Evolutionary conservation across 2,113 vertebrate species (phyloP).

Genomic region (Phalacrocorax pelagicus): DNA sequence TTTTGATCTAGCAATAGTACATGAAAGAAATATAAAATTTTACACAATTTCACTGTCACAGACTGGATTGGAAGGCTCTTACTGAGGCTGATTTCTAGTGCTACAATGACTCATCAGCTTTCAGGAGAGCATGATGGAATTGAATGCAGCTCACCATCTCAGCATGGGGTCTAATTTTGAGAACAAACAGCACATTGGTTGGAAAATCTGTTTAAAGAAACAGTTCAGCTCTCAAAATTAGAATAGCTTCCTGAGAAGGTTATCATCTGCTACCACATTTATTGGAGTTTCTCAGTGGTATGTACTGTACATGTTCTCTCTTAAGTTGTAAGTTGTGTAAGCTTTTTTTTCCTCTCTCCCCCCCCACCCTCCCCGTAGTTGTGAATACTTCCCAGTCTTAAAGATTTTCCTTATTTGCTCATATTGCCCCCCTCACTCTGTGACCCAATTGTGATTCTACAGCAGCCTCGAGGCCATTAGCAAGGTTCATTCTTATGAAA

Average conservation of each 20-base stretch:
- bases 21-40: neutral
- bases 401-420: constrained; percentile 65
- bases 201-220: neutral
- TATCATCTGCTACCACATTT: neutral
- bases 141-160: neutral
- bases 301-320: neutral
- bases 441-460: constrained; percentile 77
- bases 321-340: neutral
- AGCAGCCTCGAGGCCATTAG: constrained; percentile 70
- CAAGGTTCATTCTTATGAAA: constrained; percentile 84
- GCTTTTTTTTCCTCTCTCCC: no score
- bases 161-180: constrained; percentile 2
- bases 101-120: neutral
- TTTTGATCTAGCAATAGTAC: neutral
- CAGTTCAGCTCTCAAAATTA: neutral
- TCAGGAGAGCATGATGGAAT: neutral
- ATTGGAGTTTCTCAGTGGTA: neutral
- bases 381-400: neutral
- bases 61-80: neutral
- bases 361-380: neutral
- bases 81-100: neutral
- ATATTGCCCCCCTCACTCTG: neutral
- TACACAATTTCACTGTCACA: neutral
- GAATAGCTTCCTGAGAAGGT: neutral
- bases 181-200: neutral